These are phyloP conservation scores for Myoxocephalus aenaeus DNA, from an alignment of 2,797 vertebrate species.

Conservation along the genomic window DNA sequence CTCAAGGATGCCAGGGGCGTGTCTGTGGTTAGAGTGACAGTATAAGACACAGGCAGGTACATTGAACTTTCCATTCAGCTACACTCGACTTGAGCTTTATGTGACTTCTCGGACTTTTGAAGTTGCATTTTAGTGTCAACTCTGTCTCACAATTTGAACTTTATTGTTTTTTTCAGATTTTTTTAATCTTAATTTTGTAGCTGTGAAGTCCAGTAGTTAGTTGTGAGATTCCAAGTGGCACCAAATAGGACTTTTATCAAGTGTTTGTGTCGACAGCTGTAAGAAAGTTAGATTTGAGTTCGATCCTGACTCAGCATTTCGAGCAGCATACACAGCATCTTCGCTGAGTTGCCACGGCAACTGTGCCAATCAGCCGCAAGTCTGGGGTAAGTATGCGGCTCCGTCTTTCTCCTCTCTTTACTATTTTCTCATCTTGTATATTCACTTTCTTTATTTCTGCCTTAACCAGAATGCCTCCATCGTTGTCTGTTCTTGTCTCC, in stretches of 20 bases:
- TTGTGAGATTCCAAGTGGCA: slow-evolving; percentile 5
- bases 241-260: background rate
- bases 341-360: slow-evolving; percentile 76
- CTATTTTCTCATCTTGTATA: background rate
- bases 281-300: slow-evolving; percentile 40
- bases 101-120: slow-evolving; percentile 2
- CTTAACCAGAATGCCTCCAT: background rate
- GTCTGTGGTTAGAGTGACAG: slow-evolving; percentile 70
- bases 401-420: slow-evolving; percentile 21
- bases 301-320: slow-evolving; percentile 57
- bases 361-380: slow-evolving; percentile 57
- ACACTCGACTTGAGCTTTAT: slow-evolving; percentile 36
- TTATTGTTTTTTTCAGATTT: background rate
- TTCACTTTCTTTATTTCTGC: background rate
- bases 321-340: slow-evolving; percentile 66
- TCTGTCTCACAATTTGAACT: background rate
- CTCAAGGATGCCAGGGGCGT: slow-evolving; percentile 67
- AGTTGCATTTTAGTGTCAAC: background rate
- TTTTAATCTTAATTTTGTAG: background rate
- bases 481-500: background rate
- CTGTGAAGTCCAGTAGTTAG: background rate
- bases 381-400: slow-evolving; percentile 75
- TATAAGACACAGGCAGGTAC: slow-evolving; percentile 78
- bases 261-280: background rate
- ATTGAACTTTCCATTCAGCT: slow-evolving; percentile 54